These are phyloP conservation scores for Cataglyphis rosenhaueri DNA, from an alignment of 2,888 invertebrate genomes.

Conservation along the genomic window DNA sequence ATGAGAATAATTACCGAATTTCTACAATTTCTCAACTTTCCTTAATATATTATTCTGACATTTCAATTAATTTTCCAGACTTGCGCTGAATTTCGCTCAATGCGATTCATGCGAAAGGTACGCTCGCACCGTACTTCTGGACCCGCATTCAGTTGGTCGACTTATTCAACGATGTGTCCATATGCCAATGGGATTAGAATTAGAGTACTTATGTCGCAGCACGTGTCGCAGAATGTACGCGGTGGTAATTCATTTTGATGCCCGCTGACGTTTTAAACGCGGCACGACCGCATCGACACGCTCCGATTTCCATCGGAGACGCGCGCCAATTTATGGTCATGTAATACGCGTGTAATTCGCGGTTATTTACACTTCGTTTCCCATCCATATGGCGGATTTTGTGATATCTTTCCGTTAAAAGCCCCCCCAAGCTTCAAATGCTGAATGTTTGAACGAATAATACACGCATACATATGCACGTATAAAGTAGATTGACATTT, in stretches of 20 bases:
- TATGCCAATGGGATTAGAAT: constrained; percentile 67
- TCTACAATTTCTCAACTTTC: not conserved
- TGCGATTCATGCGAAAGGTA: not conserved
- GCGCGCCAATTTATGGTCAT: constrained; percentile 53
- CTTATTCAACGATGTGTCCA: constrained; percentile 67
- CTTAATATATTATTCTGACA: not conserved
- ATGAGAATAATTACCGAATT: not conserved
- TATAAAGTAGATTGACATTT: not conserved
- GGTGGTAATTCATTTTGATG: constrained; percentile 55
- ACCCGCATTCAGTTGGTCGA: constrained; percentile 52
- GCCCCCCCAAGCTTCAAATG: constrained; percentile 1
- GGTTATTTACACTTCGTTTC: constrained; percentile 63
- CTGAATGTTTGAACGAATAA: not conserved
- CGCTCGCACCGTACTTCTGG: not conserved
- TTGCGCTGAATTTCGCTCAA: not conserved
- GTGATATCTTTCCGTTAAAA: constrained; percentile 47
- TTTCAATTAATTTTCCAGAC: constrained; percentile 7
- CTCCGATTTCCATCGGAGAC: constrained; percentile 43
- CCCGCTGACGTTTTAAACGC: constrained; percentile 45
- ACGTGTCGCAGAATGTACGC: constrained; percentile 16
- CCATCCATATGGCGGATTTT: constrained; percentile 61
- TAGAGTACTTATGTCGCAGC: constrained; percentile 48
- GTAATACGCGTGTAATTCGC: constrained; percentile 60
- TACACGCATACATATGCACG: not conserved
- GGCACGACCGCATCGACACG: constrained; percentile 61